Conservation (phyloP, 2,888 invertebrate genomes). For the Chelonus formosanus region DNA sequence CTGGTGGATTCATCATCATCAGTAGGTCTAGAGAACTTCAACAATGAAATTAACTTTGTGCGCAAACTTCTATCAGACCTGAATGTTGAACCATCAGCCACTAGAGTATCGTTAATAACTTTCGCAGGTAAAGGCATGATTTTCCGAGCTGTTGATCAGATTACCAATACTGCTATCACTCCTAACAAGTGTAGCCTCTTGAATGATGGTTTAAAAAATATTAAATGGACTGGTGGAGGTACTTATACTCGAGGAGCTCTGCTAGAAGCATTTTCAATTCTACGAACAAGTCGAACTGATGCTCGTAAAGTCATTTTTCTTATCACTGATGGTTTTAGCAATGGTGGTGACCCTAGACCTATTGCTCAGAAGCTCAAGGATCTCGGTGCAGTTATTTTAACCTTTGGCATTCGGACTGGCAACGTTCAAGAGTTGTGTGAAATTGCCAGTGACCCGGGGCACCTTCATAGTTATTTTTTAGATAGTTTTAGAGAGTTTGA, state of each 20-base stretch:
- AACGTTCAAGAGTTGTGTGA: slow-evolving; percentile 72
- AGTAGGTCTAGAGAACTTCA: slow-evolving; percentile 73
- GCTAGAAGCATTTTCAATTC: slow-evolving; percentile 70
- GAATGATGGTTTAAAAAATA: slow-evolving; percentile 70
- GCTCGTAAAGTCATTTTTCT: slow-evolving; percentile 73
- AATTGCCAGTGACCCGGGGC: slow-evolving; percentile 72
- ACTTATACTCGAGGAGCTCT: slow-evolving; percentile 77
- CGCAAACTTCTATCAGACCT: slow-evolving; percentile 74
- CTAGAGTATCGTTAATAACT: slow-evolving; percentile 73
- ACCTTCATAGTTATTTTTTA: slow-evolving; percentile 73
- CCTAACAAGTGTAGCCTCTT: slow-evolving; percentile 74
- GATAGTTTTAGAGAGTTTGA: slow-evolving; percentile 77
- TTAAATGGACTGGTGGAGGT: slow-evolving; percentile 73
- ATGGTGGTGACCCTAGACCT: slow-evolving; percentile 74
- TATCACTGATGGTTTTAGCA: slow-evolving; percentile 77
- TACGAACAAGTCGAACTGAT: slow-evolving; percentile 63
- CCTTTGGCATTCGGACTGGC: slow-evolving; percentile 73
- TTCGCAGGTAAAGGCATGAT: slow-evolving; percentile 72
- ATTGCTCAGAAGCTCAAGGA: slow-evolving; percentile 69
- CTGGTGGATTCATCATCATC: slow-evolving; percentile 77
- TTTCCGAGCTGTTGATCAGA: slow-evolving; percentile 71
- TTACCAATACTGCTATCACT: slow-evolving; percentile 66
- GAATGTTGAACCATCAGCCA: slow-evolving; percentile 71
- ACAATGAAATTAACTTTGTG: slow-evolving; percentile 74
- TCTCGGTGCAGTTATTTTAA: slow-evolving; percentile 68